Evolutionary conservation across 2,797 vertebrate genomes (phyloP).

Genomic region (Poecilia gillii): DNA sequence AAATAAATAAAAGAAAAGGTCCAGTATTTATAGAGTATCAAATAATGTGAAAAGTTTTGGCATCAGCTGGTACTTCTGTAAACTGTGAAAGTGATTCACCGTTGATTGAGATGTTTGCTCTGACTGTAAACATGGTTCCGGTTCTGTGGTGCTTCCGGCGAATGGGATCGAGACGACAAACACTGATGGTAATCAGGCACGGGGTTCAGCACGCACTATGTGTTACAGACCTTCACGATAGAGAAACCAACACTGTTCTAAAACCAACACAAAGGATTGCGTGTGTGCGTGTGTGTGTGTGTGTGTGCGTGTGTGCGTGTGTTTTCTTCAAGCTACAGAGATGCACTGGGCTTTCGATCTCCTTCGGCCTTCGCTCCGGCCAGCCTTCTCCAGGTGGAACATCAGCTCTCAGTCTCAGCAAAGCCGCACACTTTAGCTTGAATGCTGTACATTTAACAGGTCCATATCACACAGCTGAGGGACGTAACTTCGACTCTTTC

Average conservation of each 20-base stretch:
- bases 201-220: slow-evolving; percentile 73
- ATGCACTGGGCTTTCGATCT: slow-evolving; percentile 73
- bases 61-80: slow-evolving; percentile 80
- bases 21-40: slow-evolving; percentile 64
- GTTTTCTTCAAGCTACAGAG: slow-evolving; percentile 69
- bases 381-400: slow-evolving; percentile 24
- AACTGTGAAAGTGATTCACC: slow-evolving; percentile 69
- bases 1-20: slow-evolving; percentile 37
- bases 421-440: slow-evolving; percentile 42
- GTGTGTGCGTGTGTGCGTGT: not conserved
- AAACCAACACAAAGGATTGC: slow-evolving; percentile 64
- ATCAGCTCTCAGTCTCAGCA: slow-evolving; percentile 36
- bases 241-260: slow-evolving; percentile 68
- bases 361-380: slow-evolving; percentile 33
- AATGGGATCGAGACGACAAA: slow-evolving; percentile 65
- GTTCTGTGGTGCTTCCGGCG: slow-evolving; percentile 71
- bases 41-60: slow-evolving; percentile 75
- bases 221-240: slow-evolving; percentile 72
- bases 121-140: slow-evolving; percentile 74
- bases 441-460: slow-evolving; percentile 54
- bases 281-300: slow-evolving; percentile 8
- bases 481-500: slow-evolving; percentile 41
- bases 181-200: slow-evolving; percentile 79
- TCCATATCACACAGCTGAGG: slow-evolving; percentile 50
- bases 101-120: slow-evolving; percentile 49